These are phyloP conservation scores for Peromyscus aztecus DNA, from an alignment of 2,797 vertebrate genomes.

Conservation along the genomic window DNA sequence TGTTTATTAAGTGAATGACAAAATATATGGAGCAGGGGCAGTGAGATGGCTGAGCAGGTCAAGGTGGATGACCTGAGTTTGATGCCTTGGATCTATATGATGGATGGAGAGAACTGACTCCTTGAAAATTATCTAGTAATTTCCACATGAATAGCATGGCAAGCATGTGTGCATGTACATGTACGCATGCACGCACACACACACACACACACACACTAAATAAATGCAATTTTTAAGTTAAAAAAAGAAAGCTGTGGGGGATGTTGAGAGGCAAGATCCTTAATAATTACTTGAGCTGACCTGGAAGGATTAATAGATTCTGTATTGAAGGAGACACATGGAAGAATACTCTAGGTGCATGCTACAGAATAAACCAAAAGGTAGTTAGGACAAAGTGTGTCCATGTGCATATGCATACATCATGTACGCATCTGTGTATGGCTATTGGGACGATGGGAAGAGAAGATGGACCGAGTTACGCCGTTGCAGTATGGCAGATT, in stretches of 20 bases:
- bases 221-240: background rate
- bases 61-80: background rate
- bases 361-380: background rate
- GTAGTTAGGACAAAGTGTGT: background rate
- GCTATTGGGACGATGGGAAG: background rate
- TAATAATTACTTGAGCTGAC: background rate
- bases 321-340: background rate
- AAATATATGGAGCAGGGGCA: too few species aligned
- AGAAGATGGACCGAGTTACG: background rate
- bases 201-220: background rate
- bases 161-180: background rate
- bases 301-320: background rate
- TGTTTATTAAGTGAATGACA: background rate
- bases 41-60: background rate
- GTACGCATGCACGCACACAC: background rate
- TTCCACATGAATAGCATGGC: background rate
- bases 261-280: background rate
- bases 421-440: background rate
- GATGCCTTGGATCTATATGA: background rate
- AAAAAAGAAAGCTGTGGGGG: background rate
- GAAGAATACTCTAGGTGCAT: background rate
- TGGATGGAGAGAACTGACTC: background rate
- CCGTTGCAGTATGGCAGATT: background rate
- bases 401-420: rapidly evolving
- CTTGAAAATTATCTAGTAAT: background rate